These are phyloP conservation scores for Grammomys dolichurus DNA, from an alignment of 2,113 vertebrate species.

Conservation along the genomic window DNA sequence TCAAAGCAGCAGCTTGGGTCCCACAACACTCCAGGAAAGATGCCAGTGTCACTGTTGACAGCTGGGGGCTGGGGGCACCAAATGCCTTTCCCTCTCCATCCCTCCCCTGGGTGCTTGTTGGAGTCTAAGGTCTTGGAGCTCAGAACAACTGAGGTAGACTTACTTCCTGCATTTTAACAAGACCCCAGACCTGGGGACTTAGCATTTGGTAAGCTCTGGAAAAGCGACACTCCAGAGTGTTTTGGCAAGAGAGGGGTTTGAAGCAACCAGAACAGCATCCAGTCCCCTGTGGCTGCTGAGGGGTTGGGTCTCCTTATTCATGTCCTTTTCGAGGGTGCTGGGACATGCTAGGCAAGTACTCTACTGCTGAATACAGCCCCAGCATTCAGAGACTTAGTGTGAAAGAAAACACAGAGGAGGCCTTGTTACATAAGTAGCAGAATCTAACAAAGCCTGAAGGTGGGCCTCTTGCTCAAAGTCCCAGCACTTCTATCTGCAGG, in stretches of 20 bases:
- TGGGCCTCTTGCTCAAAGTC: background rate
- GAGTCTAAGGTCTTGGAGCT: background rate
- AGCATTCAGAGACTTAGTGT: background rate
- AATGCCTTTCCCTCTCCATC: background rate
- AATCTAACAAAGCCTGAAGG: background rate
- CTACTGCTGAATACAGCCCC: background rate
- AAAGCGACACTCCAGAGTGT: accelerated
- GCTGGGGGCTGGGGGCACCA: background rate
- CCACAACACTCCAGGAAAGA: background rate
- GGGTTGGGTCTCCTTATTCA: background rate
- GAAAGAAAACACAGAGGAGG: background rate
- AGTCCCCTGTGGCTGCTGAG: too few species aligned
- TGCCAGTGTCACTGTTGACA: too few species aligned
- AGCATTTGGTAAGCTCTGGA: background rate
- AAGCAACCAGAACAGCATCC: background rate
- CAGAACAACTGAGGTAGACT: background rate
- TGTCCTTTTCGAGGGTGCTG: background rate
- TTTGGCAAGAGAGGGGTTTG: background rate
- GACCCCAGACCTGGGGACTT: background rate
- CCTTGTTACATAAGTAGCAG: background rate
- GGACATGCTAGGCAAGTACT: background rate
- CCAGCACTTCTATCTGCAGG: accelerated
- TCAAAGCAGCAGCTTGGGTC: background rate
- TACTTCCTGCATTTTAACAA: background rate
- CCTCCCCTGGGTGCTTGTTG: background rate